Percentiles rank a stretch among this genome's conserved stretches.
These are phyloP conservation scores for Scaptomyza polygonia DNA, from an alignment of 2,888 invertebrate genomes.

Conservation along the genomic window DNA sequence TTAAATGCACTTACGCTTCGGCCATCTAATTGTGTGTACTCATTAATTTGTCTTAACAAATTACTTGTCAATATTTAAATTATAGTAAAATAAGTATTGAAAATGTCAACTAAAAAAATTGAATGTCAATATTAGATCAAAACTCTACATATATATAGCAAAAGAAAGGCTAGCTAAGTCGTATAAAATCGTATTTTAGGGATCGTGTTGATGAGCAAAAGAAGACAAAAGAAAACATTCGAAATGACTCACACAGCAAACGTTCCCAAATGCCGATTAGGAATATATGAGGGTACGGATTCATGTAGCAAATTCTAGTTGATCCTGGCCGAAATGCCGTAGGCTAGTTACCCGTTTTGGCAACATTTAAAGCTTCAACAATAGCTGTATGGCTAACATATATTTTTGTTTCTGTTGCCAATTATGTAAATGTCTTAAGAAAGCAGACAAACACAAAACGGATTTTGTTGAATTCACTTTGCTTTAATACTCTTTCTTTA, in stretches of 20 bases:
- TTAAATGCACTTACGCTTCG: neutral
- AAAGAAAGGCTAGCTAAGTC: conserved; percentile 14
- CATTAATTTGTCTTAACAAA: neutral
- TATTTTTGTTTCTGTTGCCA: conserved; percentile 36
- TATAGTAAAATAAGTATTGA: neutral
- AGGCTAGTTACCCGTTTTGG: conserved; percentile 12
- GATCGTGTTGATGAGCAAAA: neutral
- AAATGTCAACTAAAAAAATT: neutral
- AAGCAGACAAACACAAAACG: conserved; percentile 7
- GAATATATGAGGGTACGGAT: conserved; percentile 5
- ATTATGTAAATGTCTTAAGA: conserved; percentile 44
- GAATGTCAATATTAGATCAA: neutral
- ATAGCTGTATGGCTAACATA: neutral
- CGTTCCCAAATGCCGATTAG: conserved; percentile 19
- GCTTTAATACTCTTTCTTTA: neutral
- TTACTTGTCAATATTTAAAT: neutral
- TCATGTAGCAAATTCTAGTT: neutral
- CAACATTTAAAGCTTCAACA: conserved; percentile 25
- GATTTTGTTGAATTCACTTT: conserved; percentile 3
- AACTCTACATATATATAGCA: neutral
- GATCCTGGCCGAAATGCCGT: conserved; percentile 11
- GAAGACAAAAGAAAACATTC: neutral
- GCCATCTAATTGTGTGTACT: neutral
- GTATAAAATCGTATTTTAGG: neutral
- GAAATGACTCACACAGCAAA: conserved; percentile 32